Base-by-base conservation (phyloP, 2,797 vertebrate species). In the Eptatretus atami region DNA sequence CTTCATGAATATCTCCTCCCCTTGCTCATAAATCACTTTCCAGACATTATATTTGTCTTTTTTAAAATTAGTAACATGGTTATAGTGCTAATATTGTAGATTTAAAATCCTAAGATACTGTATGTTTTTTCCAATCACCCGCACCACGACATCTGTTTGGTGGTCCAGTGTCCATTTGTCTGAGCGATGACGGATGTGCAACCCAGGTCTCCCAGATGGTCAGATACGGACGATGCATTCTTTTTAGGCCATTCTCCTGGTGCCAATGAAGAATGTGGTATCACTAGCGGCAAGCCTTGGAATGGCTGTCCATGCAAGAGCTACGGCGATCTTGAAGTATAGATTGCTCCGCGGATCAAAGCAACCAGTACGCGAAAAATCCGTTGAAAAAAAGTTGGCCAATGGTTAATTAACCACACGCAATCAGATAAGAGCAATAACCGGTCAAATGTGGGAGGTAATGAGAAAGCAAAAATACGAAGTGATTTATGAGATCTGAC, bases 401-500 rank as follows among this genome's bases (percentile, higher is more conserved):
- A 0, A 92, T 90, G n/a, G 76, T 92, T 92, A 77, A 90, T 92
- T 44, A 86, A 78, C 86, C 86, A 92, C 11, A 92, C 86, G 86
- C 86, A 13, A 92, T 81, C 86, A 92, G 74, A 92, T 88, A 63
- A 90, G 78, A 2, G 86, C 84, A 72, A 90, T 90, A 67, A 93
- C 85, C 74, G 88, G 69, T 84, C 86, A 2, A 88, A 78, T 15
- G 8, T 15, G 55, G 55, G 55, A 31, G 55, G 15, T 9, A 60
- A 60, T 15, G 55, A 24, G 6, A 24, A 24, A 24, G 55, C 6
- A 24, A 60, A 11, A 9, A 24, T 24, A 24, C 31, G 31, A 31
- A 31, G 31, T 31, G 31, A 31, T 31, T 31, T 31, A 31, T 31
- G 6, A 3, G 31, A 31, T 31, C 12, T n/a, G 55, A 24, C 12